A percentile compares a stretch with the other conserved stretches of the same genome.
Evolutionary conservation across 2,797 vertebrate species (phyloP).

Genomic region (Simalia tracyae): DNA sequence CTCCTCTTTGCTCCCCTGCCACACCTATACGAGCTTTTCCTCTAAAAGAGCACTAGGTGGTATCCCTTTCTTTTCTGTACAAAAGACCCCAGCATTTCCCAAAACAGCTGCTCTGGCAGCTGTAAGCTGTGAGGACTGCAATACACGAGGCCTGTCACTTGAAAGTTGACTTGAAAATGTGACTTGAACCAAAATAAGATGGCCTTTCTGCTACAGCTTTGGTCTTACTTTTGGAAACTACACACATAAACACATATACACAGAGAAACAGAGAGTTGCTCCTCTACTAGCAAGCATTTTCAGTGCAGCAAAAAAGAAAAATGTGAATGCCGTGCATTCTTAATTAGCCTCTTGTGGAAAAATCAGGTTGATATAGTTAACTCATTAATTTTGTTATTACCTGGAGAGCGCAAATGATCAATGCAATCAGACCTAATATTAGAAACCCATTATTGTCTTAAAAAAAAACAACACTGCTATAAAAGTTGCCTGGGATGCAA

Average conservation of each 20-base stretch:
- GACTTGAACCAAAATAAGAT: slow-evolving; percentile 41
- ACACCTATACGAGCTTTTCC: slow-evolving; percentile 76
- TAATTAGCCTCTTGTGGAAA: slow-evolving; percentile 45
- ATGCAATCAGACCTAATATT: slow-evolving; percentile 42
- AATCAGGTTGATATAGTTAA: slow-evolving; percentile 29
- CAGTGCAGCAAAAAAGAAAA: slow-evolving; percentile 36
- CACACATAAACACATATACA: too few species aligned
- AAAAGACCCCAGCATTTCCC: slow-evolving; percentile 63
- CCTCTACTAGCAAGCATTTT: not conserved
- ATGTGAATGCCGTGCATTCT: slow-evolving; percentile 39
- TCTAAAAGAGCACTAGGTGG: slow-evolving; percentile 91
- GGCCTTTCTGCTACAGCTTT: not conserved
- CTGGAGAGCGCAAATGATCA: slow-evolving; percentile 16
- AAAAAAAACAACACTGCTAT: slow-evolving; percentile 15
- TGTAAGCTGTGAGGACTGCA: slow-evolving; percentile 40
- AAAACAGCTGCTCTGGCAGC: slow-evolving; percentile 48
- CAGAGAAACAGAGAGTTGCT: not conserved
- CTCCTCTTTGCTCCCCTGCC: slow-evolving; percentile 23
- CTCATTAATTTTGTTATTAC: slow-evolving; percentile 41
- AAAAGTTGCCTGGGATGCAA: slow-evolving; percentile 23
- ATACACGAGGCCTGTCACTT: slow-evolving; percentile 34
- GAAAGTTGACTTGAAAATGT: slow-evolving; percentile 36
- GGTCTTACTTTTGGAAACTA: not conserved
- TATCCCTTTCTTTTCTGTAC: slow-evolving; percentile 86
- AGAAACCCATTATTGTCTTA: slow-evolving; percentile 29